Base-by-base conservation (phyloP, 2,888 invertebrate genomes). In the Marronus borbonicus region DNA sequence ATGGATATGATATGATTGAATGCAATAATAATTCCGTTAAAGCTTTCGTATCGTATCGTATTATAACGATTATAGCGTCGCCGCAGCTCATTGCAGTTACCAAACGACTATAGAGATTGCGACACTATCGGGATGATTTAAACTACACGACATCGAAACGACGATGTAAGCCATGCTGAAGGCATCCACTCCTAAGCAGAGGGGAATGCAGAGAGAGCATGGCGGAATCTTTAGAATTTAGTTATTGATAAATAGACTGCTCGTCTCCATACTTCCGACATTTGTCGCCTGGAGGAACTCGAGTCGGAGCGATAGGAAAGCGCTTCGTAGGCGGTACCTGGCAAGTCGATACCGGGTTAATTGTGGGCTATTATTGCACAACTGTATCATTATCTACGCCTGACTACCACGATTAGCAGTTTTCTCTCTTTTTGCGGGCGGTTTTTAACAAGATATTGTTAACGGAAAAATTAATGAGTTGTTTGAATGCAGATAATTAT, bases 231-330 rank as follows among this genome's bases (percentile, higher is more conserved):
- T 81, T 83, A 83, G 84, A 84, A 85, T 84, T 85, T 84, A 84
- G 83, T 83, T 83, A 84, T 84, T 85, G 85, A 85, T 85, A 86
- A 86, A 85, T 85, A 84, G 83, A 80, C 82, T 74, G 36, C 81
- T 83, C 83, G 83, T 83, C 83, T 83, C 65, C 10, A 17, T 77
- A 84, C 83, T 85, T 86, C 85, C 86, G 85, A 85, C 85, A 83
- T 84, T 83, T 81, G 85, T 83, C 85, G 85, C 85, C 84, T 78
- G 81, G 64, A 69, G 62, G 82, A 36, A 39, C 36, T 39, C 39
- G 81, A 80, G 80, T 78, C 79, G 80, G 78, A 79, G 79, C 81
- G 81, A 82, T 81, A 78, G 62, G 28, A 77, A 78, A 68, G 78
- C 80, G 79, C 76, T 55, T 76, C 78, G 80, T 78, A 76, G 80